Conservation (phyloP, 2,113 vertebrate species). For the Montifringilla adamsi region DNA sequence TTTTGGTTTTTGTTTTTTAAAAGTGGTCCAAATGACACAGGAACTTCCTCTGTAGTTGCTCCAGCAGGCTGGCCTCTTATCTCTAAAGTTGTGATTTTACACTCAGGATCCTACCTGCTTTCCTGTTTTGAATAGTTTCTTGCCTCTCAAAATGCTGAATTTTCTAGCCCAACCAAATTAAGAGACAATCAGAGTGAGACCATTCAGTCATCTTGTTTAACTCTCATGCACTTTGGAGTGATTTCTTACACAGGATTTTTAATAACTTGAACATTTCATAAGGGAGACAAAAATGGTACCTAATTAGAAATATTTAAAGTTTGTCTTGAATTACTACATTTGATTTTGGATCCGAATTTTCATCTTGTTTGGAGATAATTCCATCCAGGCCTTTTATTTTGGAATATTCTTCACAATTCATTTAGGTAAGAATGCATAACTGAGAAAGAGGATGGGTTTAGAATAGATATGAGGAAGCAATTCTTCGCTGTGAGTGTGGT, state of each 20-base stretch:
- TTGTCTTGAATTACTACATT: background rate
- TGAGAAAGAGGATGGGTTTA: background rate
- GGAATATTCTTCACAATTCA: background rate
- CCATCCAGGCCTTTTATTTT: background rate
- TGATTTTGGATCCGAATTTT: background rate
- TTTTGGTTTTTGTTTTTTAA: too few relatives aligned
- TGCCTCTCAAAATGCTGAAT: background rate
- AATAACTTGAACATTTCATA: background rate
- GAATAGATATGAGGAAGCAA: background rate
- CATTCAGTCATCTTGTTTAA: fast-evolving
- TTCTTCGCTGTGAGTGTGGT: fast-evolving
- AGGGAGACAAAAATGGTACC: background rate
- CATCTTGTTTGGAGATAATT: background rate
- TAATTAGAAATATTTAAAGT: background rate
- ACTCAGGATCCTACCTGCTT: fast-evolving
- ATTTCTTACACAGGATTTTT: background rate
- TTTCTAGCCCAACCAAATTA: background rate
- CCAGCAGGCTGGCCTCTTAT: background rate
- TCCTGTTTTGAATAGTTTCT: background rate
- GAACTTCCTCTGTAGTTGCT: background rate
- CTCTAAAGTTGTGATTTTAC: background rate
- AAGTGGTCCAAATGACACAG: background rate
- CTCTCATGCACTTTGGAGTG: background rate
- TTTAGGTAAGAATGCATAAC: background rate
- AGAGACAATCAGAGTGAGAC: background rate